These are phyloP conservation scores for Xenus cinereus DNA, from an alignment of 2,113 vertebrate genomes.

Conservation along the genomic window DNA sequence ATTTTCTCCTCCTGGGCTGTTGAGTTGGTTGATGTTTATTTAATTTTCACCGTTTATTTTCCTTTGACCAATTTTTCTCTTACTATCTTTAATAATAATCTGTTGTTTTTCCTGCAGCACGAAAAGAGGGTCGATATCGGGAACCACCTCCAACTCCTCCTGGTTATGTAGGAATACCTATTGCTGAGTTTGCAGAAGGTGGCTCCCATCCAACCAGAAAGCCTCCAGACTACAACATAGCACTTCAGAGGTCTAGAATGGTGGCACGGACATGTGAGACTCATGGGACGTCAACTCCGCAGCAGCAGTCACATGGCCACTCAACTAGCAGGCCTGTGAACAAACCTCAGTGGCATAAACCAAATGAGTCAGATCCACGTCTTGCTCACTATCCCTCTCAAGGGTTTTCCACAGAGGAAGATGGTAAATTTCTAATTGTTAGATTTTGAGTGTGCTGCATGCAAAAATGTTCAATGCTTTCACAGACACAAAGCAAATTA, in stretches of 20 bases:
- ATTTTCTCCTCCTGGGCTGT: not conserved
- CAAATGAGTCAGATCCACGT: conserved; percentile 79
- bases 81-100: not conserved
- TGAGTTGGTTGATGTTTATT: not conserved
- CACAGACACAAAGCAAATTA: not conserved
- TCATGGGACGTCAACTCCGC: conserved; percentile 59
- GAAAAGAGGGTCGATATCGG: conserved; percentile 93
- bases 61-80: not conserved
- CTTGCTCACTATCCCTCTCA: conserved; percentile 73
- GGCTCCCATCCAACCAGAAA: conserved; percentile 84
- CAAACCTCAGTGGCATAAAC: conserved; percentile 83
- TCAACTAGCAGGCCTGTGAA: conserved; percentile 60
- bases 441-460: conserved; percentile 7
- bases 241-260: conserved; percentile 94
- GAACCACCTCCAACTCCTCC: conserved; percentile 96
- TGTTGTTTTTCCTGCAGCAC: conserved; percentile 74
- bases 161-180: conserved; percentile 92
- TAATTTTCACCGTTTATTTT: not conserved
- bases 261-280: conserved; percentile 87
- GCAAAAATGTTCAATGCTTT: not conserved
- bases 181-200: conserved; percentile 87
- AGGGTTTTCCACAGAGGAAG: conserved; percentile 83
- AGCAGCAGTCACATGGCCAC: conserved; percentile 72
- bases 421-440: conserved; percentile 83
- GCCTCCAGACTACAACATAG: conserved; percentile 95